Conservation (phyloP, 2,888 invertebrate genomes). For the Hypena proboscidalis region DNA sequence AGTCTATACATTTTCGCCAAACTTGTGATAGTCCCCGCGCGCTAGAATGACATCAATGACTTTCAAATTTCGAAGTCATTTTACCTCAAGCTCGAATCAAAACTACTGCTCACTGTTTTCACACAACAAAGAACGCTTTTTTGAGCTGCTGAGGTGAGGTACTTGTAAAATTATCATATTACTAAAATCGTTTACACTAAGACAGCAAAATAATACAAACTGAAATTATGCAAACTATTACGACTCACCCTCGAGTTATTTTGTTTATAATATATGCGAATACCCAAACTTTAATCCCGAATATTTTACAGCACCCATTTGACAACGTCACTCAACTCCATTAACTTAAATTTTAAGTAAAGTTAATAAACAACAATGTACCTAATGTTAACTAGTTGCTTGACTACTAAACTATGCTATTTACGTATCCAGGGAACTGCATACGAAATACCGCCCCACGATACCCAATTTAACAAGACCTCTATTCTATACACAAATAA, state of each 20-base stretch:
- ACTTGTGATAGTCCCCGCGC: too few species aligned
- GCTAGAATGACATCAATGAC: too few species aligned
- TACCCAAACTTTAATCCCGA: slow-evolving; percentile 3
- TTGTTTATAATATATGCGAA: slow-evolving; percentile 3
- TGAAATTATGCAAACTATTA: not conserved
- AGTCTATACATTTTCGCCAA: too few species aligned
- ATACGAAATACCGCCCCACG: slow-evolving; percentile 40
- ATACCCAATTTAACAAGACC: slow-evolving; percentile 14
- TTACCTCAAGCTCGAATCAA: too few species aligned
- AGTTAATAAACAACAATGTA: slow-evolving; percentile 24
- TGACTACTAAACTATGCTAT: slow-evolving; percentile 50
- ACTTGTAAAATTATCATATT: too few species aligned
- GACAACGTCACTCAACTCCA: slow-evolving; percentile 7
- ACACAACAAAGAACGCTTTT: too few species aligned
- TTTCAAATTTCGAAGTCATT: too few species aligned
- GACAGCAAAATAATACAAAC: too few species aligned
- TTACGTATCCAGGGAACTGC: slow-evolving; percentile 42
- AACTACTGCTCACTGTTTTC: too few species aligned
- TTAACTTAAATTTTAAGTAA: slow-evolving; percentile 24
- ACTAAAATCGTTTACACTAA: too few species aligned
- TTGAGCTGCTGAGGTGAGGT: too few species aligned
- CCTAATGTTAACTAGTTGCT: slow-evolving; percentile 39
- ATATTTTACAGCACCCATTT: slow-evolving; percentile 7
- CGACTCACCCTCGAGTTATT: not conserved
- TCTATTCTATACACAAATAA: slow-evolving; percentile 2